Base-by-base conservation (phyloP, 1,140 invertebrate genomes). In the Triops cancriformis region DNA sequence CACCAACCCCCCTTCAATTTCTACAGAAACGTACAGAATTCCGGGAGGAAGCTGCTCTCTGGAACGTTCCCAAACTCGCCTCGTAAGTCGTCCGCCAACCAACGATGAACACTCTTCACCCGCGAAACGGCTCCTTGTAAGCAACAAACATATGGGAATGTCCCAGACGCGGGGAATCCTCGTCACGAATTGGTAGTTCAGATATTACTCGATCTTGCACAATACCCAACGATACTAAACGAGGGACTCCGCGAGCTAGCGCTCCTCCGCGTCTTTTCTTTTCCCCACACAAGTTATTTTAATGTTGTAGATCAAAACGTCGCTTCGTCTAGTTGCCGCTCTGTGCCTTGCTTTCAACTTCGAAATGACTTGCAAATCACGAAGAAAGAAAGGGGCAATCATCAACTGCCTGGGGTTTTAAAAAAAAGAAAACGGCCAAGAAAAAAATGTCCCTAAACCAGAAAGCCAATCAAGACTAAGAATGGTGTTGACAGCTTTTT, bases 381-480 rank as follows among this genome's bases (percentile, higher is more conserved):
- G 31, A 64, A 23, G 14, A 23, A 64, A 64, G 14, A 64, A 11
- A 14, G n/a, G 5, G 14, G 14, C 5, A 64, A 64, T 0, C 14
- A 18, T 23, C 23, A 64, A 18, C n/a, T n/a, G n/a, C n/a, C n/a
- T n/a, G 14, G 23, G 23, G 23, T n/a, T n/a, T 12, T n/a, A n/a
- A 18, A 64, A 14, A 64, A 51, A 51, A n/a, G n/a, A 51, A 51
- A 51, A 12, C 1, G 14, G 51, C 23, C 9, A 23, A 23, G 51
- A 64, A 64, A 23, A 18, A 14, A 64, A 14, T 23, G 14, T 18
- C 51, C 23, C 51, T 10, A 64, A 23, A 64, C 51, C 51, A 18
- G n/a, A 64, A 64, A 64, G 51, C 51, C 51, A 64, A 64, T 64
- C 51, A 64, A 64, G 51, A 23, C 51, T 64, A 64, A 64, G 51